Percentiles rank a stretch among this genome's conserved stretches.
Evolutionary conservation across 2,888 invertebrate genomes (phyloP).

Genomic region (Steinernema carpocapsae): DNA sequence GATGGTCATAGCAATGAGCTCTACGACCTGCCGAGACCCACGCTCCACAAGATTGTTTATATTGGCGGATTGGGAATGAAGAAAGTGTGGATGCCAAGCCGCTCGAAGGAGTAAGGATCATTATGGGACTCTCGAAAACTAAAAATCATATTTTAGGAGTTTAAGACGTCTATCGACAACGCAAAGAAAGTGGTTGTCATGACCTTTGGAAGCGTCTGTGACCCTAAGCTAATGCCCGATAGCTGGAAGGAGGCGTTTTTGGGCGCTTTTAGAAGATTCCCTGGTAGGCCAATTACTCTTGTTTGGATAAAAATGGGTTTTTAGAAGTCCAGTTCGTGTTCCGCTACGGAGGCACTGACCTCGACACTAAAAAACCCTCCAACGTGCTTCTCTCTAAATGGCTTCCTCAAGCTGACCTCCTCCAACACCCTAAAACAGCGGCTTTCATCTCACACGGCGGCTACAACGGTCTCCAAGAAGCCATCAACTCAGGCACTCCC

Average conservation of each 20-base stretch:
- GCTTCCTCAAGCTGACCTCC: constrained; percentile 58
- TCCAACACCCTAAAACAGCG: constrained; percentile 39
- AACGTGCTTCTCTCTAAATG: constrained; percentile 57
- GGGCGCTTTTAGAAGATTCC: neutral
- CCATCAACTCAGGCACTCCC: constrained; percentile 26
- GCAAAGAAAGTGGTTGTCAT: constrained; percentile 20
- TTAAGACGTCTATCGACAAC: neutral
- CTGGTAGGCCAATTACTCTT: neutral
- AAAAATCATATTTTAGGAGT: neutral
- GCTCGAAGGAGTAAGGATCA: constrained; percentile 40
- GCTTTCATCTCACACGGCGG: constrained; percentile 40
- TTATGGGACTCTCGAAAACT: neutral
- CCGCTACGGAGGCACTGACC: constrained; percentile 36
- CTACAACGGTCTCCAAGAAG: constrained; percentile 38
- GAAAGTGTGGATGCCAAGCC: constrained; percentile 50
- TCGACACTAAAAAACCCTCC: constrained; percentile 33
- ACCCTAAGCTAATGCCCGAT: neutral
- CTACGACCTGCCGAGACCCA: constrained; percentile 58
- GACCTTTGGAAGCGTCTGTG: neutral
- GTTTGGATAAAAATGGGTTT: neutral
- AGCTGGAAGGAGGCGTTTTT: neutral
- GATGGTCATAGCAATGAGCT: constrained; percentile 56
- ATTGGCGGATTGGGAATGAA: constrained; percentile 61
- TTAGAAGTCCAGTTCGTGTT: constrained; percentile 54
- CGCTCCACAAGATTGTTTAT: constrained; percentile 56